Base-by-base conservation (phyloP, 2,888 invertebrate species). In the Girardia tigrina region DNA sequence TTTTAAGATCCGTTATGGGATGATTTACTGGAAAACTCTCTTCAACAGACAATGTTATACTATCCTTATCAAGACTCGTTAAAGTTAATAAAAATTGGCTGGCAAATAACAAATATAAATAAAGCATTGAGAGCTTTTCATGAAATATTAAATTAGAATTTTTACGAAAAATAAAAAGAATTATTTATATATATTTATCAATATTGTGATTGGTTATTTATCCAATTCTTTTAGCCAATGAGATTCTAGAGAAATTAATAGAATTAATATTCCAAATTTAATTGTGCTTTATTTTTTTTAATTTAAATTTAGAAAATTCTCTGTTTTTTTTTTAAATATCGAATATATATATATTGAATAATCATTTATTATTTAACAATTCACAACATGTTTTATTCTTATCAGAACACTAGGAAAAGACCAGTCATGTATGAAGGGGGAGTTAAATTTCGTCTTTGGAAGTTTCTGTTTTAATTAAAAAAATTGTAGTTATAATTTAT, bases 21-120 rank as follows among this genome's bases (percentile, higher is more conserved):
- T 56, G n/a, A n/a, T 56, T 56, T 23, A 56, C 56, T 16, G 56
- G 56, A 56, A 56, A 56, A 56, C 56, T 56, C 23, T 56, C 56
- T n/a, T 56, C 56, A 4, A 56, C 56, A n/a, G 56, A 56, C n/a
- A 56, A 56, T 20, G 56, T 56, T 12, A 56, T 56, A 6, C 20
- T 12, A n/a, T 56, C 56, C 23, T 56, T 56, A n/a, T 56, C 56
- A n/a, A 56, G n/a, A n/a, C n/a, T 56, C 20, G 6, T 56, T 23
- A 56, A 12, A n/a, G 20, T 56, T 6, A 56, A 56, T 8, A 56
- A 20, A 56, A 56, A 56, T 56, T 56, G 56, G n/a, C 56, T 56
- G 6, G 56, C 23, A 56, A 56, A n/a, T 16, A 56, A 56, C 23
- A 56, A 56, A 56, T 56, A 56, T 56, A 56, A 56, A 8, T 23